phyloP scores from a whole-genome alignment of 2,888 invertebrate species.

The Ariolimax columbianus region DNA sequence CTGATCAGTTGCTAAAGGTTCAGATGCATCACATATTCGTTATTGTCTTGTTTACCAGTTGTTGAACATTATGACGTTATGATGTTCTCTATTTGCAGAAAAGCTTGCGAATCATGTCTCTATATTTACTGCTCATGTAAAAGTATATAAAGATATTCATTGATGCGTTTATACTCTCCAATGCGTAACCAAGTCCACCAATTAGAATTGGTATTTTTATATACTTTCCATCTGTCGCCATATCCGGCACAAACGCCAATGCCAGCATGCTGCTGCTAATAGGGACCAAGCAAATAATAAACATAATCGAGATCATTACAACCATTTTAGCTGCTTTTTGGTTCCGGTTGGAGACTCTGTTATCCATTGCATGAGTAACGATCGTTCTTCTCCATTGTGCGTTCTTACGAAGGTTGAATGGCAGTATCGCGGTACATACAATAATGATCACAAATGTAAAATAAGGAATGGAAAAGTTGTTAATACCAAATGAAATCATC shows the following conservation, averaged over 20 bases:
- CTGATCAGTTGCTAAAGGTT: too few relatives aligned
- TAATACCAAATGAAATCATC: not conserved
- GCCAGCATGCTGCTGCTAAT: not conserved
- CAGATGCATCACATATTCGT: too few relatives aligned
- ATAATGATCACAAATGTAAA: not conserved
- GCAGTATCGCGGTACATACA: not conserved
- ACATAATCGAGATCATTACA: not conserved
- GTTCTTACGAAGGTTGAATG: not conserved
- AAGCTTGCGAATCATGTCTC: not conserved
- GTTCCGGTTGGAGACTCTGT: not conserved
- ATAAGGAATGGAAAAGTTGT: not conserved
- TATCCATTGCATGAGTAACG: not conserved
- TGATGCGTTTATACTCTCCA: not conserved
- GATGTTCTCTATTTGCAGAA: too few relatives aligned
- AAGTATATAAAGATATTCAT: slow-evolving; percentile 14
- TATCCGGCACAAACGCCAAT: not conserved
- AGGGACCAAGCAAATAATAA: not conserved
- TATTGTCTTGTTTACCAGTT: too few relatives aligned
- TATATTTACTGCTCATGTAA: slow-evolving; percentile 5
- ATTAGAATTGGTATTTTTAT: not conserved
- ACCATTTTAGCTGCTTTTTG: not conserved
- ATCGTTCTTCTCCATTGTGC: not conserved
- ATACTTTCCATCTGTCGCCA: not conserved
- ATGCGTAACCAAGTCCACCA: not conserved
- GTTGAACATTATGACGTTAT: too few relatives aligned